phyloP scores from a whole-genome alignment of 2,888 invertebrate genomes.

The Sympetrum striolatum region DNA sequence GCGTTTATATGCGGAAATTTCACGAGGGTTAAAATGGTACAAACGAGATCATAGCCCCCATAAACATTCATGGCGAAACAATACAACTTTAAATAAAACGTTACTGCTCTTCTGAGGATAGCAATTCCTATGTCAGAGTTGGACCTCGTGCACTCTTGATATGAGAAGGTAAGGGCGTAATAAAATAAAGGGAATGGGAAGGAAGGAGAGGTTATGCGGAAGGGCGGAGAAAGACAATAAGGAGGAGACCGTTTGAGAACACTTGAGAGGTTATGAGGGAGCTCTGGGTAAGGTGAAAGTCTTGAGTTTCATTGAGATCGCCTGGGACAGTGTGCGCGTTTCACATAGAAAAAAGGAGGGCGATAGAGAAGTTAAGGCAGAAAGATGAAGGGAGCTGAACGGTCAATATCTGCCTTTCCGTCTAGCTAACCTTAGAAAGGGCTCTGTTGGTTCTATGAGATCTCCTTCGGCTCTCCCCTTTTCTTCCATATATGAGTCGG shows the following conservation, averaged over 20 bases:
- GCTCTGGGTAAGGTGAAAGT: conserved; percentile 31
- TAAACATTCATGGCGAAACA: background rate
- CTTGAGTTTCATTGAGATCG: conserved; percentile 44
- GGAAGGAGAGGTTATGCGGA: background rate
- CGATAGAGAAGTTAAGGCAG: background rate
- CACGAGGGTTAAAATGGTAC: background rate
- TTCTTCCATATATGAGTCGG: background rate
- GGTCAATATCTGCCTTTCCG: conserved; percentile 10
- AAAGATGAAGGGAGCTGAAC: background rate
- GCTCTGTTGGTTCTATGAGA: background rate
- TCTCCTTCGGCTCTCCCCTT: background rate
- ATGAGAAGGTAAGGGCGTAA: conserved; percentile 38
- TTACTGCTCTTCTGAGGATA: background rate
- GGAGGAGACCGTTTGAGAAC: conserved; percentile 11
- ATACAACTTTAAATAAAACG: background rate
- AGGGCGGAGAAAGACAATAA: conserved; percentile 28
- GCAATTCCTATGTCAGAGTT: background rate
- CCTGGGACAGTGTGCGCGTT: conserved; percentile 14
- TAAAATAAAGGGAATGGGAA: conserved; percentile 11
- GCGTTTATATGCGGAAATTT: background rate
- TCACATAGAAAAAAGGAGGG: background rate
- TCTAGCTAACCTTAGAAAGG: background rate
- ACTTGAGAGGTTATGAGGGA: conserved; percentile 32
- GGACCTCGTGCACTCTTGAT: background rate
- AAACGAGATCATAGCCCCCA: background rate